phyloP scores from a whole-genome alignment of 2,113 vertebrate genomes.

The Trinectes maculatus region DNA sequence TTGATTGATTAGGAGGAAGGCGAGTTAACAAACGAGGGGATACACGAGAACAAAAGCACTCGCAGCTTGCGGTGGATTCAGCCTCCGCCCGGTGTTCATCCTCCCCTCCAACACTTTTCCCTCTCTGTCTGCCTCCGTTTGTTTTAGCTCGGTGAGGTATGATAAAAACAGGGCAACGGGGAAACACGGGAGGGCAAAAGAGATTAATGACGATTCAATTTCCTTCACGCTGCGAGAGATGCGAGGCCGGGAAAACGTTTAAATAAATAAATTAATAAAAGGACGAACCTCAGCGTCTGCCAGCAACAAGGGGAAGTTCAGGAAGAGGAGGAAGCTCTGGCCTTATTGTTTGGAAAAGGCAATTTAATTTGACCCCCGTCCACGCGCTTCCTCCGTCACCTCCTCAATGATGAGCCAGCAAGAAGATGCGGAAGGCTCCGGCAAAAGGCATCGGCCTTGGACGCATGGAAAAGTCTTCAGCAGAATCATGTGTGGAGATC shows the following conservation, averaged over 20 bases:
- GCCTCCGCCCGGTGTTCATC: constrained; percentile 17
- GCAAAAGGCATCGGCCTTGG: constrained; percentile 83
- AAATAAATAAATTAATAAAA: constrained; percentile 78
- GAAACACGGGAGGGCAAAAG: constrained; percentile 47
- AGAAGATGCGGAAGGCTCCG: too few relatives aligned
- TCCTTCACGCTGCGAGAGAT: constrained; percentile 66
- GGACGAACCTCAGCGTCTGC: constrained; percentile 77
- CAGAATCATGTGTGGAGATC: constrained; percentile 97
- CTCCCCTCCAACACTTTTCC: background rate
- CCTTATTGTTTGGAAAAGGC: constrained; percentile 88
- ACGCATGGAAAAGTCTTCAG: constrained; percentile 88
- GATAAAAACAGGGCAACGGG: constrained; percentile 54
- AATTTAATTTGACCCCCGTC: constrained; percentile 89
- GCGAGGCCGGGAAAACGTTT: too few relatives aligned
- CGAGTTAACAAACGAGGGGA: constrained; percentile 59
- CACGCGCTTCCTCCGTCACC: constrained; percentile 37
- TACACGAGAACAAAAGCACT: constrained; percentile 51
- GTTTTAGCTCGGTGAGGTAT: constrained; percentile 52
- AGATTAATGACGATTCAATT: constrained; percentile 77
- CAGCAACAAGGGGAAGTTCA: constrained; percentile 84
- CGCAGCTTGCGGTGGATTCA: background rate
- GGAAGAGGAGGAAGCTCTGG: constrained; percentile 82
- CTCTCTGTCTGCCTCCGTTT: constrained; percentile 53
- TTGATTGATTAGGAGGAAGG: constrained; percentile 56
- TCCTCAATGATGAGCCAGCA: too few relatives aligned